These are phyloP conservation scores for Knipowitschia caucasica DNA, from an alignment of 2,797 vertebrate species.

Conservation along the genomic window DNA sequence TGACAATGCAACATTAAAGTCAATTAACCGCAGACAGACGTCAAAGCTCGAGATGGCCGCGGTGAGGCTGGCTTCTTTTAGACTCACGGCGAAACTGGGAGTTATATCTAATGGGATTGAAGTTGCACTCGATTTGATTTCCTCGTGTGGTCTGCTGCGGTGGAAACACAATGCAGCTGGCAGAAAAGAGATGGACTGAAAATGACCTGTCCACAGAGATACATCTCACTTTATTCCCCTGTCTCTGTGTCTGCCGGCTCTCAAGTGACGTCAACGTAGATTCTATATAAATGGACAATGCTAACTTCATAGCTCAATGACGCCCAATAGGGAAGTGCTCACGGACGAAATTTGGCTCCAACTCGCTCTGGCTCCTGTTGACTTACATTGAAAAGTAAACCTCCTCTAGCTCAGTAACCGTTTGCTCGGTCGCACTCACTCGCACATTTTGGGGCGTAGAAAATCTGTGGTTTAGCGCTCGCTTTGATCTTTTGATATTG, in stretches of 20 bases:
- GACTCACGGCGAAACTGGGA: background rate
- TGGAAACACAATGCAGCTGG: conserved; percentile 37
- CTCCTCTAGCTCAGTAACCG: too few species aligned
- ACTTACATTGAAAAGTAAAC: too few species aligned
- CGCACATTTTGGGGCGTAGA: too few species aligned
- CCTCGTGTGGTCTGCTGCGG: conserved; percentile 29
- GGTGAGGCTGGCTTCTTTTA: background rate
- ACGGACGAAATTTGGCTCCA: background rate
- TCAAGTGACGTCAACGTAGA: conserved; percentile 23
- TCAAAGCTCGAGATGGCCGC: background rate
- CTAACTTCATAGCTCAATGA: too few species aligned
- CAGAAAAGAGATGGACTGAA: conserved; percentile 44
- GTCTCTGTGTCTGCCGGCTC: conserved; percentile 25
- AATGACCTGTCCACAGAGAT: conserved; percentile 38
- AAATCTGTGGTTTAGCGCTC: too few species aligned
- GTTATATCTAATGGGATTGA: conserved; percentile 2
- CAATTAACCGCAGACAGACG: background rate
- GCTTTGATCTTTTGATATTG: too few species aligned
- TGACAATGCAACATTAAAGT: background rate
- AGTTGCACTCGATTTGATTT: conserved; percentile 16
- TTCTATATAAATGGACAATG: conserved; percentile 15
- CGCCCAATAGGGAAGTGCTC: too few species aligned
- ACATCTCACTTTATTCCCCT: conserved; percentile 11
- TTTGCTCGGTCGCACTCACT: too few species aligned
- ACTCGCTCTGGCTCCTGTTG: too few species aligned